Evolutionary conservation across 2,888 invertebrate species (phyloP), one percentile per base, ranked within the genome.

Genomic region (Dynastes grantii): DNA sequence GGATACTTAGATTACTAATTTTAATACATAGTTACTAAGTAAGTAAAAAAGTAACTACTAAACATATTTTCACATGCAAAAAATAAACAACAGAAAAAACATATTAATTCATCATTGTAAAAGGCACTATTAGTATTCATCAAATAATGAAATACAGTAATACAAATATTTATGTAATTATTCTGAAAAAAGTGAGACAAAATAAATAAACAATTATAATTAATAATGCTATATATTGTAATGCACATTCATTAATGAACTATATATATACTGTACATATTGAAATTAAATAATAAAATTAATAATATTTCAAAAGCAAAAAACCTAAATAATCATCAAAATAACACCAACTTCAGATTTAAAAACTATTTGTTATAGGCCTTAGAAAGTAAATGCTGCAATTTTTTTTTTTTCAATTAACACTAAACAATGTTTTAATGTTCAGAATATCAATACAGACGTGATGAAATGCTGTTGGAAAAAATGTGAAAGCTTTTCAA

Each of bases 121-220:
- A 63, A 63, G 61, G 63, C 63, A 63, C 63, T 63, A 63, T 32
- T 63, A 32, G 11, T 63, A 63, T 63, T 32, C n/a, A 58, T 58
- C 22, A 58, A 58, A 22, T 2, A 22, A 22, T 58, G n/a, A 58
- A 16, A 8, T 58, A 58, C 55, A 22, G 8, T 58, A 58, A 22
- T 22, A 22, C 16, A 16, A 22, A 22, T 22, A 22, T 6, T 6
- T 58, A 58, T n/a, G 22, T 58, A 58, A 58, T 16, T 22, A 58
- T 22, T 22, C 2, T 22, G 16, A 58, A n/a, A n/a, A 53, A 53
- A 53, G 13, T 16, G 53, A 53, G 16, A n/a, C n/a, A n/a, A n/a
- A 53, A n/a, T 53, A 5, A 53, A 53, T 1, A 53, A 16, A 2
- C 22, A 22, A 22, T 22, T 53, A 5, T 37, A 45, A 45, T 58